A percentile compares a stretch with the other conserved stretches of the same genome.
phyloP scores from a whole-genome alignment of 1,140 invertebrate genomes.

The Zophobas morio region DNA sequence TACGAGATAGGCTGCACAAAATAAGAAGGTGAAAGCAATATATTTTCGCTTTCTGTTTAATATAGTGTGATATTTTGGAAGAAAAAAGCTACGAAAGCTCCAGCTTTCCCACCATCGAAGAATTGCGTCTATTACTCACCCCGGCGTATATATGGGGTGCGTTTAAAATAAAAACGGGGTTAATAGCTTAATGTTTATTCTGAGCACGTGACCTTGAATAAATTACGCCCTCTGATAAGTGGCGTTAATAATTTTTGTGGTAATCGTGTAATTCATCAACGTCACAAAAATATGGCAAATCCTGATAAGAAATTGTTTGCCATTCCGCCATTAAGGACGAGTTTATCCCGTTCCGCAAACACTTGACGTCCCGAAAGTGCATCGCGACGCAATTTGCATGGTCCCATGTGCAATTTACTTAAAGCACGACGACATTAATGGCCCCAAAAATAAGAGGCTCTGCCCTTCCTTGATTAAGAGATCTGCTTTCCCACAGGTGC shows the following conservation, averaged over 20 bases:
- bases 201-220: conserved; percentile 39
- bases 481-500: not conserved
- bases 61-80: no score
- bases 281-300: conserved; percentile 37
- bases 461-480: conserved; percentile 14
- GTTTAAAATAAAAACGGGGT: conserved; percentile 14
- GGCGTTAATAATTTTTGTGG: conserved; percentile 33
- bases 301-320: conserved; percentile 35
- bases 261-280: conserved; percentile 37
- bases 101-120: no score
- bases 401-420: conserved; percentile 37
- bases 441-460: conserved; percentile 15
- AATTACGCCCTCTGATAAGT: conserved; percentile 29
- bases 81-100: no score
- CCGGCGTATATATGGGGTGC: not conserved
- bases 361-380: conserved; percentile 14
- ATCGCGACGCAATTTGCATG: conserved; percentile 20
- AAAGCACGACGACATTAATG: conserved; percentile 32
- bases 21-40: no score
- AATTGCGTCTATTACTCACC: no score
- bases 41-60: no score
- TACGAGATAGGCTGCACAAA: no score
- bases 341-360: not conserved
- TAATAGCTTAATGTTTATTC: conserved; percentile 22
- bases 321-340: not conserved